Conservation (phyloP, 2,797 vertebrate genomes). For the Podarcis lilfordi region DNA sequence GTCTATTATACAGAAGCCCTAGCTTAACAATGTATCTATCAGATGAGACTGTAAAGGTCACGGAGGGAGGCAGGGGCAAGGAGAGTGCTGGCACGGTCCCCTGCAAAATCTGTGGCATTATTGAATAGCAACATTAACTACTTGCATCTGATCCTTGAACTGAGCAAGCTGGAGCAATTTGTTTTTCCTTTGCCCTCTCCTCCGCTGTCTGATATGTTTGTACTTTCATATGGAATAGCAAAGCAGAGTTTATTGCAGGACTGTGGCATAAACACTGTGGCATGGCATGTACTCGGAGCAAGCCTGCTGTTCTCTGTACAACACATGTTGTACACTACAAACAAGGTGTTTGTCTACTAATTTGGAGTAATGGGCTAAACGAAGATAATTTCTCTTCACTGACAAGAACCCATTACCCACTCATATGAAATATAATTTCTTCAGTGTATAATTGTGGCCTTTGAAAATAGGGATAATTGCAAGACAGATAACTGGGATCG, state of each 20-base stretch:
- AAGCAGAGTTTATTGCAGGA: neutral
- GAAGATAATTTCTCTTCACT: conserved; percentile 54
- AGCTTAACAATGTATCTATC: neutral
- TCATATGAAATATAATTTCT: conserved; percentile 34
- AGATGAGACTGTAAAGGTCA: neutral
- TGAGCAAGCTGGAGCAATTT: neutral
- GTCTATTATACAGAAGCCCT: neutral
- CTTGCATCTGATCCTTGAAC: neutral
- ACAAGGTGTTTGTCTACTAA: conserved; percentile 19
- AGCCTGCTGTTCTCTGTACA: conserved; percentile 39
- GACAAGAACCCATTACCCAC: conserved; percentile 50
- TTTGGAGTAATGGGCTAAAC: conserved; percentile 62
- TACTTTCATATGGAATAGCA: conserved; percentile 21
- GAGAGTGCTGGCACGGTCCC: neutral
- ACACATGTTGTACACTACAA: conserved; percentile 20
- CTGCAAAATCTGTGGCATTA: neutral
- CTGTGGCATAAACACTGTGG: conserved; percentile 20
- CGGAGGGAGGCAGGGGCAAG: neutral
- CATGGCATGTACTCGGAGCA: neutral
- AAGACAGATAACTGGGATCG: conserved; percentile 58
- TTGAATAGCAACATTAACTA: neutral
- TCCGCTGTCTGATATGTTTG: conserved; percentile 1
- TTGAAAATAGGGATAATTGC: conserved; percentile 49
- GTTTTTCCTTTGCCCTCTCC: neutral
- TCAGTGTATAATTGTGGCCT: conserved; percentile 44